Evolutionary conservation across 1,140 invertebrate genomes (phyloP).

Genomic region (Drosophila saltans): DNA sequence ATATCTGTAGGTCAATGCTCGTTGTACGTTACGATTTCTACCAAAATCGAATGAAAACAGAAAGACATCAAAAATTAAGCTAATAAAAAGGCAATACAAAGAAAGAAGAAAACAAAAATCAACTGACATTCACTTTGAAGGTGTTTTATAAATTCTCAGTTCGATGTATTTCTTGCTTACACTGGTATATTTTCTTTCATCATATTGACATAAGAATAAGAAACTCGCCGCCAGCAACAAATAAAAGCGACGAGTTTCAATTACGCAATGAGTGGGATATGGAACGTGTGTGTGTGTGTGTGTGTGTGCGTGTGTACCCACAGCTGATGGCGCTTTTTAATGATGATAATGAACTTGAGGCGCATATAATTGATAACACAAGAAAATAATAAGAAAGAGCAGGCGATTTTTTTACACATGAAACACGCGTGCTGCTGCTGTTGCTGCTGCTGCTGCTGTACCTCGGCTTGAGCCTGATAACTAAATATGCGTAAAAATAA

Average conservation of each 20-base stretch:
- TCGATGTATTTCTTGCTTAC: slow-evolving; percentile 26
- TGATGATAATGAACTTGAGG: slow-evolving; percentile 80
- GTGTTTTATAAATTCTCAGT: slow-evolving; percentile 44
- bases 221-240: neutral
- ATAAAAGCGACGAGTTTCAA: slow-evolving; percentile 12
- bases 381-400: slow-evolving; percentile 54
- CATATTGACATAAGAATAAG: slow-evolving; percentile 48
- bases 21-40: slow-evolving; percentile 38
- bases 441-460: neutral
- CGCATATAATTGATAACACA: slow-evolving; percentile 70
- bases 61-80: slow-evolving; percentile 5
- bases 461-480: slow-evolving; percentile 14
- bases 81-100: neutral
- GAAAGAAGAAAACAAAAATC: slow-evolving; percentile 12
- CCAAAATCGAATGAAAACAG: slow-evolving; percentile 22
- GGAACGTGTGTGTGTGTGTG: slow-evolving; percentile 22
- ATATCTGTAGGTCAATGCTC: slow-evolving; percentile 60
- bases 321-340: slow-evolving; percentile 59
- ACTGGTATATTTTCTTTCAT: slow-evolving; percentile 33
- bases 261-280: slow-evolving; percentile 41
- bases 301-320: slow-evolving; percentile 15
- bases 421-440: slow-evolving; percentile 40
- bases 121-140: slow-evolving; percentile 64
- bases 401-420: slow-evolving; percentile 40
- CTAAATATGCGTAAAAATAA: slow-evolving; percentile 67